Conservation (phyloP, 2,113 vertebrate genomes). For the Syrrhaptes paradoxus region DNA sequence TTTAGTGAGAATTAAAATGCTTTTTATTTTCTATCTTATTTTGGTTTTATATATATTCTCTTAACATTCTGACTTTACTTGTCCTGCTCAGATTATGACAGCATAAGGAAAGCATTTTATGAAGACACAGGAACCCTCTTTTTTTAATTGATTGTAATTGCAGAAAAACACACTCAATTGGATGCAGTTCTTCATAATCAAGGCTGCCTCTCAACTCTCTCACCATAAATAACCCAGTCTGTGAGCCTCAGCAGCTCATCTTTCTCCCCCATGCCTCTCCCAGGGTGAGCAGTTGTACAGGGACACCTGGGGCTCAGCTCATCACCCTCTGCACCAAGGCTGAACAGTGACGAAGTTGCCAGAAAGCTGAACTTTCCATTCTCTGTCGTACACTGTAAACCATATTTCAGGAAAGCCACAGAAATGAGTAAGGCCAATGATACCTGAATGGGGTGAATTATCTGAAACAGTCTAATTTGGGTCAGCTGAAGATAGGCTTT, state of each 20-base stretch:
- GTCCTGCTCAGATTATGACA: background rate
- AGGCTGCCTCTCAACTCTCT: background rate
- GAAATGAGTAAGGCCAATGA: background rate
- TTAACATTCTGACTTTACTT: background rate
- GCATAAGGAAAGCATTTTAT: slow-evolving; percentile 28
- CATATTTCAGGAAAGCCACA: background rate
- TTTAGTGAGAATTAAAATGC: background rate
- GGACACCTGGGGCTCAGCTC: background rate
- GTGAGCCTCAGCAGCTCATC: background rate
- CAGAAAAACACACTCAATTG: background rate
- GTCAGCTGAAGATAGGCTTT: background rate
- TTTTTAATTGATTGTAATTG: slow-evolving; percentile 39
- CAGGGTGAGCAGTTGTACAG: background rate
- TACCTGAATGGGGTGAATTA: background rate
- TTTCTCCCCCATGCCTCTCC: background rate
- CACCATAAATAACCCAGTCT: background rate
- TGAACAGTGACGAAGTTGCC: background rate
- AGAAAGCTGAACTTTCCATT: background rate
- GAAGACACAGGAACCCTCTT: background rate
- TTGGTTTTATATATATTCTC: background rate
- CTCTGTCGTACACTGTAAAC: background rate
- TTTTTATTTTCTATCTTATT: background rate
- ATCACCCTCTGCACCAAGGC: background rate
- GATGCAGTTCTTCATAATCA: background rate
- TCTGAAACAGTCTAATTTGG: background rate